phyloP scores from a whole-genome alignment of 2,113 vertebrate genomes.

The Pachyramphus minor region DNA sequence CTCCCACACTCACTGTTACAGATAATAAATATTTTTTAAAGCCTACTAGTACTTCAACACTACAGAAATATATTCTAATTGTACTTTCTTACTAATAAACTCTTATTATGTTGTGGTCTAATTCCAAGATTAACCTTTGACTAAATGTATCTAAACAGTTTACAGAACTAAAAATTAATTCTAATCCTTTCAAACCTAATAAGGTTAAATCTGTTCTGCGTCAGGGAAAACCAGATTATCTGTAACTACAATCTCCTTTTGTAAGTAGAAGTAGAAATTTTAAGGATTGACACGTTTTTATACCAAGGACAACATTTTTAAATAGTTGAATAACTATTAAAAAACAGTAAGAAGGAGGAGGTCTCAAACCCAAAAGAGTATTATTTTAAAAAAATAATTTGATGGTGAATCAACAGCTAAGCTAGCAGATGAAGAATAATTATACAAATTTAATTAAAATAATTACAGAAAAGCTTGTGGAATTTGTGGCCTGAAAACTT shows the following conservation, averaged over 20 bases:
- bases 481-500: conserved; percentile 54
- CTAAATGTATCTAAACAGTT: background rate
- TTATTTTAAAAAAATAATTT: background rate
- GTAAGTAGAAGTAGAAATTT: background rate
- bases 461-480: conserved; percentile 45
- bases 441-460: background rate
- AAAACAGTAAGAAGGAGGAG: background rate
- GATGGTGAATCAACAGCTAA: background rate
- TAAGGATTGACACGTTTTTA: background rate
- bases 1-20: background rate
- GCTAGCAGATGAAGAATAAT: background rate
- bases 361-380: background rate
- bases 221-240: conserved; percentile 31
- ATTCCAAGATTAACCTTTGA: conserved; percentile 25
- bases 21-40: background rate
- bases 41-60: background rate
- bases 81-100: conserved; percentile 11
- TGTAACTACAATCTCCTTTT: background rate
- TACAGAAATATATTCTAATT: conserved; percentile 2
- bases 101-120: background rate
- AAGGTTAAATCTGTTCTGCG: conserved; percentile 30
- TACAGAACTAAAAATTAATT: conserved; percentile 31
- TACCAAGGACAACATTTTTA: background rate
- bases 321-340: background rate
- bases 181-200: conserved; percentile 23